Evolutionary conservation across 2,888 invertebrate species (phyloP).

Genomic region (Aleiodes testaceus): DNA sequence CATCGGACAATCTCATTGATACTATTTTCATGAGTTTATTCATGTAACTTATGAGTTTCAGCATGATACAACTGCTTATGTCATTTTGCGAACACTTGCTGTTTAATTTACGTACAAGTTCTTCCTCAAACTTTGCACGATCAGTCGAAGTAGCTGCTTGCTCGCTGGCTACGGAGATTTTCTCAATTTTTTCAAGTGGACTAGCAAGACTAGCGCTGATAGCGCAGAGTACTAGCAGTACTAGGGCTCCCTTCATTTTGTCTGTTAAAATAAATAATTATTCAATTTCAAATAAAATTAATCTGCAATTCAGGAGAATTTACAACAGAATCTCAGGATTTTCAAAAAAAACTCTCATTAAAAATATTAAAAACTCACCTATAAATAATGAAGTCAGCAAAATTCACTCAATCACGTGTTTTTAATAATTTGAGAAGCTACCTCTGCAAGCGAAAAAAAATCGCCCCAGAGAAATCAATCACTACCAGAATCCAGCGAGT

Average conservation of each 20-base stretch:
- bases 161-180: slow-evolving; percentile 67
- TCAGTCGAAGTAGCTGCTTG: slow-evolving; percentile 66
- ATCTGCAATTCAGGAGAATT: not conserved
- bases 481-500: no score
- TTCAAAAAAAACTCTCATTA: not conserved
- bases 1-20: slow-evolving; percentile 84
- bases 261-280: slow-evolving; percentile 24
- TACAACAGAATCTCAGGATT: not conserved
- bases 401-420: no score
- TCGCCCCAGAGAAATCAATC: no score
- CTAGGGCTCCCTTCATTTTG: slow-evolving; percentile 61
- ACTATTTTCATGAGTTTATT: slow-evolving; percentile 87
- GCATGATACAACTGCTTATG: slow-evolving; percentile 86
- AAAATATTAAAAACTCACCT: no score
- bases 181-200: slow-evolving; percentile 69
- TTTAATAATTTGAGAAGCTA: slow-evolving; percentile 22
- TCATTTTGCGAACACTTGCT: slow-evolving; percentile 85
- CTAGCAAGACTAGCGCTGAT: slow-evolving; percentile 60
- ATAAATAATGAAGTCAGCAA: no score
- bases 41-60: slow-evolving; percentile 87
- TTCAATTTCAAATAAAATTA: not conserved
- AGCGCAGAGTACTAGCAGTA: slow-evolving; percentile 55
- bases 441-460: no score
- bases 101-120: slow-evolving; percentile 83
- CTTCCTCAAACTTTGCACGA: slow-evolving; percentile 77